Evolutionary conservation across 2,113 vertebrate genomes (phyloP), one percentile per base, ranked within the genome.

Genomic region (Alethe diademata): DNA sequence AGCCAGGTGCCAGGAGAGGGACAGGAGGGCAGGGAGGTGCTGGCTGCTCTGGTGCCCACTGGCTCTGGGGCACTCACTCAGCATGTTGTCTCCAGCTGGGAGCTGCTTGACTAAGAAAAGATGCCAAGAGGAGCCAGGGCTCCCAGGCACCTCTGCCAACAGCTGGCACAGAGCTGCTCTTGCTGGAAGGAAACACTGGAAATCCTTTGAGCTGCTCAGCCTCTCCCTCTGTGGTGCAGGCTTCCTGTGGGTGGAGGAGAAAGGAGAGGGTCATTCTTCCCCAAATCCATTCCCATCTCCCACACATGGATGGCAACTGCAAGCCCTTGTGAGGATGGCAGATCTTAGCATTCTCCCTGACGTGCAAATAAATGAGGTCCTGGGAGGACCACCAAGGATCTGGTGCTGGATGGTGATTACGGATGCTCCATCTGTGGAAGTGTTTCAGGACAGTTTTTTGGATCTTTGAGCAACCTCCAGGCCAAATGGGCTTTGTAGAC

Each of bases 361-460:
- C 24, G 67, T 62, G 28, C 23, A 71, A 51, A 58, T 33, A 35
- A 74, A 24, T 0, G 0, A 38, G 9, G 19, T 29, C 19, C 14
- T 56, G 45, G 24, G 11, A 67, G 19, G 11, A 47, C 7, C 33
- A 42, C 25, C 0, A 2, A 42, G 82, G 42, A 36, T 56, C 26
- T 65, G 42, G 5, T 45, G 25, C 45, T 84, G 62, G 17, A 13
- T 66, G 42, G 23, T 57, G 67, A 19, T 50, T 65, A 16, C 13
- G 43, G 26, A 43, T 65, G 14, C 36, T 72, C 58, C 50, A 42
- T 73, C 26, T 65, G 26, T 28, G 18, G 36, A 65, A 66, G 33
- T 9, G 36, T 58, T 65, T 28, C 23, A 19, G 51, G 22, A 13
- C 3, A 43, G 33, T 13, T 72, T 36, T 48, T 36, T 16, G 1